A percentile compares a stretch with the other conserved stretches of the same genome.
Evolutionary conservation across 1,140 invertebrate species (phyloP).

Genomic region (Ditylenchus dipsaci): DNA sequence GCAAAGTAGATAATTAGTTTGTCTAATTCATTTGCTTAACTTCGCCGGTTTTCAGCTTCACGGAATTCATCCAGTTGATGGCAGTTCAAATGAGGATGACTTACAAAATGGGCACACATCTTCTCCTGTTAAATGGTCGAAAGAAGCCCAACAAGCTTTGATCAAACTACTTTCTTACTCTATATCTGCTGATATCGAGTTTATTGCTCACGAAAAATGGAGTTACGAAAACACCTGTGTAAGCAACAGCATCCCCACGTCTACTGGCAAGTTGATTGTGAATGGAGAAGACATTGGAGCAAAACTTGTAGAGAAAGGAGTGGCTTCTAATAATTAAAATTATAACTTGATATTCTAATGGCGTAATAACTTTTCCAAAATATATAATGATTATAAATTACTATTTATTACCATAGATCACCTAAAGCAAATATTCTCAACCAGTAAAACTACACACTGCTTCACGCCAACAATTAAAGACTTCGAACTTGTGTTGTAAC

Average conservation of each 20-base stretch:
- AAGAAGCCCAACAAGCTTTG: constrained; percentile 4
- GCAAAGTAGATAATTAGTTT: constrained; percentile 12
- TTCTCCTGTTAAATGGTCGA: background rate
- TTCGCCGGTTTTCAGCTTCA: constrained; percentile 1
- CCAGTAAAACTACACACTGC: no score
- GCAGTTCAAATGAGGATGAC: background rate
- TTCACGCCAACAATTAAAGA: no score
- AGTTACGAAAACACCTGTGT: background rate
- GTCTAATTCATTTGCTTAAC: background rate
- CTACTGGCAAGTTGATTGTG: background rate
- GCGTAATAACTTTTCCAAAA: no score
- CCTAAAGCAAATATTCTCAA: no score
- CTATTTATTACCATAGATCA: no score
- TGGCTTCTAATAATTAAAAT: no score
- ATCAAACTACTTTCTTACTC: constrained; percentile 1
- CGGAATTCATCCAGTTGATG: constrained; percentile 11
- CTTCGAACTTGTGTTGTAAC: no score
- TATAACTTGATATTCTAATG: no score
- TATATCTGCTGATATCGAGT: background rate
- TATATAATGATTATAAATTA: no score
- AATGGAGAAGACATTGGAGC: constrained; percentile 4
- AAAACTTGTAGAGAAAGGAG: background rate
- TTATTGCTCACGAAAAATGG: background rate
- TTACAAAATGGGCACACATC: background rate
- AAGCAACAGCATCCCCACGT: background rate